Conservation (phyloP, 2,113 vertebrate species). For the Myocastor coypus region DNA sequence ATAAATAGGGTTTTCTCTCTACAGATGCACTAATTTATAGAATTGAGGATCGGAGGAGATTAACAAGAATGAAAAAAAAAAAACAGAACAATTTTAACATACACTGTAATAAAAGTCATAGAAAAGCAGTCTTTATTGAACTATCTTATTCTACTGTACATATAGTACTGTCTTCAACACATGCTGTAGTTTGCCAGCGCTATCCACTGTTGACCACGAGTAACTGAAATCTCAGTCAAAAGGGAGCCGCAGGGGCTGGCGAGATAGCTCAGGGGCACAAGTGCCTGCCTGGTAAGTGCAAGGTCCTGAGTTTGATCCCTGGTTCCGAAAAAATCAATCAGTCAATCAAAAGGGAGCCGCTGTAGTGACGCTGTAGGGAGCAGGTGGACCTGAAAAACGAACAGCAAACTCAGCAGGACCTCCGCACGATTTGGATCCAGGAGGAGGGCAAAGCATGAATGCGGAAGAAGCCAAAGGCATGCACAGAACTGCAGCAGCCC, state of each 20-base stretch:
- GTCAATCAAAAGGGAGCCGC: no score
- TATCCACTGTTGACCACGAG: neutral
- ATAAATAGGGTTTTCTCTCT: no score
- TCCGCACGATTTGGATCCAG: neutral
- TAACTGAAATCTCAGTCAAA: neutral
- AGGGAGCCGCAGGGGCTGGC: no score
- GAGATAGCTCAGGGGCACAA: no score
- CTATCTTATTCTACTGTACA: neutral
- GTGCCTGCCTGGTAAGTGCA: no score
- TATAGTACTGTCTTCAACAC: neutral
- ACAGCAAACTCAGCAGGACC: neutral
- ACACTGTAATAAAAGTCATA: neutral
- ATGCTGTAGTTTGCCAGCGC: neutral
- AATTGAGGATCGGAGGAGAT: neutral
- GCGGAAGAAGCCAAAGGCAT: neutral
- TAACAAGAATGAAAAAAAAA: neutral
- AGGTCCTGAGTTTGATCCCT: no score
- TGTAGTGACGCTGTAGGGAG: neutral
- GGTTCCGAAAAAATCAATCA: no score
- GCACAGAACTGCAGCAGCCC: neutral
- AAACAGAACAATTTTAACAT: neutral
- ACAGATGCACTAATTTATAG: neutral
- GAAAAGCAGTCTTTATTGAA: neutral
- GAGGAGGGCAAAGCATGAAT: accelerated
- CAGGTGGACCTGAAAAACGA: neutral